Evolutionary conservation across 30 jellyfish, hydroid and myxozoan species (phyloP), one percentile per base, ranked within the genome.

Genomic region (Aurelia sp.): DNA sequence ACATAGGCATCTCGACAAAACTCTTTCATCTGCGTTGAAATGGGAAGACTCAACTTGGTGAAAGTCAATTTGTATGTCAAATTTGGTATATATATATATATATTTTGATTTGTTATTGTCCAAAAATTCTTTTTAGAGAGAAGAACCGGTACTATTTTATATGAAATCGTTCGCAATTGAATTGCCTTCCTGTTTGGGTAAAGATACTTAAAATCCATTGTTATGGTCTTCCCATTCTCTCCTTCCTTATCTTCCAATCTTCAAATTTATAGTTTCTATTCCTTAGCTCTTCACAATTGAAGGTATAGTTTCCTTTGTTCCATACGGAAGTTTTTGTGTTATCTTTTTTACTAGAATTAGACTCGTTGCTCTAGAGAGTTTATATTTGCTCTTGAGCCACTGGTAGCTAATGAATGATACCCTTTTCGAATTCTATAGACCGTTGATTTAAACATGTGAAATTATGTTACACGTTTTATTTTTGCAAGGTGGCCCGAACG

Each of bases 261-360:
- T 37, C 62, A 11, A 30, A 31, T 41, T 60, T 11, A 52, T 55
- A 68, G 78, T 71, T 60, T 44, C 55, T 44, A 44, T 44, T 44
- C 55, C 1, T 16, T 59, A 63, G 64, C 10, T 13, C 89, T 78
- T 78, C 89, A 27, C 19, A 31, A 55, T 78, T 78, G 89, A 20
- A 78, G 89, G 41, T 47, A 62, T 17, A 12, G 69, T 59, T 60
- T 50, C 47, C 78, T 62, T 63, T 52, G 78, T 78, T 78, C 89
- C 89, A 60, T 23, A 52, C 61, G 72, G 89, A 66, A 78, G 17
- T 55, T 70, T 76, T 76, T 61, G 76, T 44, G 73, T 76, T 53
- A 76, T 48, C 50, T 76, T 76, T 76, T 53, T 76, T 53, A 61
- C 76, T 50, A 76, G 58, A 51, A 31, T 11, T 27, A 5, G 40